These are phyloP conservation scores for Brachionus sp. DNA, from an alignment of 1,140 invertebrate genomes.

Conservation along the genomic window DNA sequence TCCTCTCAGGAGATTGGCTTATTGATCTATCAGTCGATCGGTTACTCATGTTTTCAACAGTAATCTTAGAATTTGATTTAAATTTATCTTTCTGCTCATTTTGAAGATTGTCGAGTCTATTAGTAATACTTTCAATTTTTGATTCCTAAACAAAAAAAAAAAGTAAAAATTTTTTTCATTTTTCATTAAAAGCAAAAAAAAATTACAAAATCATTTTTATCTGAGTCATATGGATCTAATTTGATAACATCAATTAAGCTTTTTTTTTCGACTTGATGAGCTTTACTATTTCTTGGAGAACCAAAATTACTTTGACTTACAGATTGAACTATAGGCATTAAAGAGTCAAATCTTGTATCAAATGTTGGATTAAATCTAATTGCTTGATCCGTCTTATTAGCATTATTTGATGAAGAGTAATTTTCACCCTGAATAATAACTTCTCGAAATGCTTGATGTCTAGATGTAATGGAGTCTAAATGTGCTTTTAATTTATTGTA, in stretches of 20 bases:
- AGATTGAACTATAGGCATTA: neutral
- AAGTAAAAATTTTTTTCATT: neutral
- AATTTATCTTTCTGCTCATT: conserved; percentile 3
- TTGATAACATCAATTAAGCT: neutral
- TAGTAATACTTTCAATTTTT: neutral
- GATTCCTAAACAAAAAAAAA: neutral
- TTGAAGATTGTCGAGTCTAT: neutral
- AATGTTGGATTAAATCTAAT: neutral
- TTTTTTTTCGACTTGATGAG: neutral
- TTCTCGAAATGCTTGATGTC: conserved; percentile 33
- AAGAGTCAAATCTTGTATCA: neutral
- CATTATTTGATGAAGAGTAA: neutral
- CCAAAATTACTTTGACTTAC: neutral
- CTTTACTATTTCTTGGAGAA: neutral
- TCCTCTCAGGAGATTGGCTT: neutral
- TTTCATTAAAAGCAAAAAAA: too few species aligned
- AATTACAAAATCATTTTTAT: conserved; percentile 24
- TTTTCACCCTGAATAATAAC: neutral
- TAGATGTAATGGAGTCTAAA: conserved; percentile 2
- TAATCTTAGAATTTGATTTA: neutral
- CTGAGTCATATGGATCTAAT: neutral
- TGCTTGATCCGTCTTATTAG: neutral
- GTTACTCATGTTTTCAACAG: neutral
- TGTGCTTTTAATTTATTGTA: conserved; percentile 40
- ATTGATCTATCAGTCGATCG: neutral